Percentiles rank a stretch among this genome's conserved stretches.
Evolutionary conservation across 2,113 vertebrate species (phyloP).

Genomic region (Limanda limanda): DNA sequence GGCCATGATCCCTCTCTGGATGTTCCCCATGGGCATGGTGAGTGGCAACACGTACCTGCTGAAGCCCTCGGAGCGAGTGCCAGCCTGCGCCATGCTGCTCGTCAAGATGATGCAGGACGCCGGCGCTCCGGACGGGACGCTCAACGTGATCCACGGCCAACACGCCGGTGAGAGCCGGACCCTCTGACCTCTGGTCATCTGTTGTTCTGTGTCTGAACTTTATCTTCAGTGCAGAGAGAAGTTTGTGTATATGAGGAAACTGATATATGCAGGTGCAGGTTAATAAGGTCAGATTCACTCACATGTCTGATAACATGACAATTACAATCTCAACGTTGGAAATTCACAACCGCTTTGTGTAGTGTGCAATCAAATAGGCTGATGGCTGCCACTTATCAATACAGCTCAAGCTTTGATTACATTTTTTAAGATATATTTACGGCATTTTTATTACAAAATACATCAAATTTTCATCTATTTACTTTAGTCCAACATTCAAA

Average conservation of each 20-base stretch:
- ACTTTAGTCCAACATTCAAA: too few species aligned
- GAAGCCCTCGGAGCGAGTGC: conserved; percentile 96
- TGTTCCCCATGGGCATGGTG: conserved; percentile 97
- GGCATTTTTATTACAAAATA: too few species aligned
- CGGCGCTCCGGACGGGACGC: conserved; percentile 91
- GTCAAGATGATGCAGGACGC: conserved; percentile 94
- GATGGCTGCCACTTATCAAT: background rate
- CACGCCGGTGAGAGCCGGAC: conserved; percentile 84
- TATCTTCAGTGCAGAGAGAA: background rate
- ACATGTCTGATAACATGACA: background rate
- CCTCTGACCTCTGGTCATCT: background rate
- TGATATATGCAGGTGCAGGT: too few species aligned
- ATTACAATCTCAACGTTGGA: background rate
- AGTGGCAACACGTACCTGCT: conserved; percentile 96
- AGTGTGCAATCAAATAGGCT: background rate
- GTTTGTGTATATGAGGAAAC: background rate
- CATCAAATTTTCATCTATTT: too few species aligned
- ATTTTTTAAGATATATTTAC: too few species aligned
- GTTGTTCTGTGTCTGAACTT: background rate
- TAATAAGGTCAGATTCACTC: too few species aligned
- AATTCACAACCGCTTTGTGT: background rate
- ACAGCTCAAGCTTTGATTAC: too few species aligned
- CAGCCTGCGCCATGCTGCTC: conserved; percentile 93
- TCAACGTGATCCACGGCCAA: conserved; percentile 96
- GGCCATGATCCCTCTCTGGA: conserved; percentile 99